phyloP scores from a whole-genome alignment of 2,888 invertebrate genomes.

The Omphaloscelis lunosa region DNA sequence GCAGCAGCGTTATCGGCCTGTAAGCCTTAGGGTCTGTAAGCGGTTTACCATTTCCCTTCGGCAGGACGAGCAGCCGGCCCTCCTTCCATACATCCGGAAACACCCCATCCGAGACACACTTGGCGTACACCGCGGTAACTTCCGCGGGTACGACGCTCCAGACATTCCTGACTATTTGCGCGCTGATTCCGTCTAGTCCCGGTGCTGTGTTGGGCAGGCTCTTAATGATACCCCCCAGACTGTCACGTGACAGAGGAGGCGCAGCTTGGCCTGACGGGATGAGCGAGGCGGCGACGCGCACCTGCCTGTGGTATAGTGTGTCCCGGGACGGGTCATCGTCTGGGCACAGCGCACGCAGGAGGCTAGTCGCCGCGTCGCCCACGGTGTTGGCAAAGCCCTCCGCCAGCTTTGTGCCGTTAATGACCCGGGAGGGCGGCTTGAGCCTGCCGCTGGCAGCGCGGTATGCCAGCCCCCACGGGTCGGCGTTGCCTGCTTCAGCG shows the following conservation, averaged over 20 bases:
- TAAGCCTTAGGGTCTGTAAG: conserved; percentile 61
- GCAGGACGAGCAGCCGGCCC: conserved; percentile 54
- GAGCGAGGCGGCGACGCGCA: conserved; percentile 55
- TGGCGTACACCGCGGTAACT: conserved; percentile 18
- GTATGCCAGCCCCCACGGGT: conserved; percentile 62
- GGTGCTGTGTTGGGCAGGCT: conserved; percentile 22
- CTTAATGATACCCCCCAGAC: conserved; percentile 48
- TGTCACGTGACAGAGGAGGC: conserved; percentile 21
- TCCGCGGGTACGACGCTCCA: conserved; percentile 9
- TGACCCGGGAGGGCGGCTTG: conserved; percentile 58
- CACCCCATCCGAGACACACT: conserved; percentile 40
- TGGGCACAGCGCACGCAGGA: conserved; percentile 57
- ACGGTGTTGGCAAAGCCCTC: conserved; percentile 49
- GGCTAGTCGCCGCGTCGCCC: conserved; percentile 45
- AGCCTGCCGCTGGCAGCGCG: conserved; percentile 55
- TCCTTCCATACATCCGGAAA: conserved; percentile 66
- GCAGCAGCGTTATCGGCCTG: conserved; percentile 66
- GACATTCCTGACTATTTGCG: conserved; percentile 11
- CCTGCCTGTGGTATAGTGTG: conserved; percentile 53
- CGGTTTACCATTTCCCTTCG: conserved; percentile 57
- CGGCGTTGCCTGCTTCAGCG: conserved; percentile 11
- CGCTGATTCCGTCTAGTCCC: conserved; percentile 18
- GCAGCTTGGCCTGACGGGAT: conserved; percentile 49
- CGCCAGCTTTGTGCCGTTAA: conserved; percentile 34
- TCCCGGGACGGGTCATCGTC: conserved; percentile 62